Percentiles rank a stretch among this genome's conserved stretches.
Evolutionary conservation across 1,140 invertebrate genomes (phyloP).

Genomic region (Drosophila erecta): DNA sequence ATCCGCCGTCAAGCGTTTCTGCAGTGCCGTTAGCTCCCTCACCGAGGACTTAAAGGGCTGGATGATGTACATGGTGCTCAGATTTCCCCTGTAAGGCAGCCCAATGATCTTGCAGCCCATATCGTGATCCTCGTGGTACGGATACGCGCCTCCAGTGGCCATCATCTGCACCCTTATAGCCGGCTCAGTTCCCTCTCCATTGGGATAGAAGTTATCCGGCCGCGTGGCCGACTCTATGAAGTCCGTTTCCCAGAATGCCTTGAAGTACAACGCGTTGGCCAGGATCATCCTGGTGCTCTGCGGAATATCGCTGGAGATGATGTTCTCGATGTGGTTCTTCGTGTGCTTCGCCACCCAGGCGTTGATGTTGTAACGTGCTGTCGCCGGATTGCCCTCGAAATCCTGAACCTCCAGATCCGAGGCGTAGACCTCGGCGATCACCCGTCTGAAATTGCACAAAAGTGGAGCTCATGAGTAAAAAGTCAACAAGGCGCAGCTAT

Average conservation of each 20-base stretch:
- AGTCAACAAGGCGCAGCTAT: neutral
- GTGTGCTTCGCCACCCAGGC: constrained; percentile 89
- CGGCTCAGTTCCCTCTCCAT: constrained; percentile 82
- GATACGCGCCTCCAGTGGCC: constrained; percentile 85
- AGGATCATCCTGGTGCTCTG: constrained; percentile 87
- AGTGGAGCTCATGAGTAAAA: constrained; percentile 14
- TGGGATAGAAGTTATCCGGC: constrained; percentile 85
- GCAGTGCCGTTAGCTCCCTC: constrained; percentile 85
- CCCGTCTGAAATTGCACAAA: constrained; percentile 58
- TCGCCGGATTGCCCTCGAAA: constrained; percentile 84
- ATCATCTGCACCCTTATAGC: constrained; percentile 88
- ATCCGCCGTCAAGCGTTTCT: constrained; percentile 85
- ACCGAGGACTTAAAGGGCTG: constrained; percentile 86
- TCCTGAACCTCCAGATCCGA: constrained; percentile 86
- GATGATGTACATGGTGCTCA: constrained; percentile 89
- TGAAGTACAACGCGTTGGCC: constrained; percentile 92
- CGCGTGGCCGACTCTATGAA: constrained; percentile 86
- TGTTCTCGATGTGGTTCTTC: constrained; percentile 87
- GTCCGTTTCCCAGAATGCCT: constrained; percentile 90
- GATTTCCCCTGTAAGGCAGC: constrained; percentile 89
- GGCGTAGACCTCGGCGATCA: constrained; percentile 85
- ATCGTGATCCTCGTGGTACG: constrained; percentile 66
- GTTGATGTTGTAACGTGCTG: constrained; percentile 87
- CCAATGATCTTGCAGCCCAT: constrained; percentile 87
- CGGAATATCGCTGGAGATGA: constrained; percentile 85